Percentiles rank a stretch among this genome's conserved stretches.
These are phyloP conservation scores for Tridacna crocea DNA, from an alignment of 2,888 invertebrate genomes.

Conservation along the genomic window DNA sequence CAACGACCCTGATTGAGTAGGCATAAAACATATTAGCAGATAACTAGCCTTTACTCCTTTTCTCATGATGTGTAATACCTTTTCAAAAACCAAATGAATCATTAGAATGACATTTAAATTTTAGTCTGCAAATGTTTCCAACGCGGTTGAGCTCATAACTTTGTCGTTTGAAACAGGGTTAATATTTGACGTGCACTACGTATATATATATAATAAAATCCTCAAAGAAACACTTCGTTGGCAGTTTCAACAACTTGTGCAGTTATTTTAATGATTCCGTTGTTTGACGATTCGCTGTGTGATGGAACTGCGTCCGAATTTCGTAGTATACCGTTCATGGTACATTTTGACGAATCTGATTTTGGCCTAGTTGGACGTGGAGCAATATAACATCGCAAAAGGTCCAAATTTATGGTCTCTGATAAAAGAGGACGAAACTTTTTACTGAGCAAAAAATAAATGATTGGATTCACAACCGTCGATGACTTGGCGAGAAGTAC, in stretches of 20 bases:
- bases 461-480: constrained; percentile 60
- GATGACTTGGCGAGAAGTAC: constrained; percentile 63
- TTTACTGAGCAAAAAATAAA: constrained; percentile 66
- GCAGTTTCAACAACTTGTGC: constrained; percentile 6
- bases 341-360: constrained; percentile 16
- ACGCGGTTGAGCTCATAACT: too few relatives aligned
- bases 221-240: constrained; percentile 20
- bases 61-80: too few relatives aligned
- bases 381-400: constrained; percentile 5
- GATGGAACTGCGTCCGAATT: constrained; percentile 4
- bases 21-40: too few relatives aligned
- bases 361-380: constrained; percentile 1
- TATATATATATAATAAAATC: background rate
- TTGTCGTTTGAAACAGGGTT: too few relatives aligned
- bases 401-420: constrained; percentile 17
- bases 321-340: constrained; percentile 13
- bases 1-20: too few relatives aligned
- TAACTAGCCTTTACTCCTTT: too few relatives aligned
- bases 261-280: constrained; percentile 6
- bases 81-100: too few relatives aligned
- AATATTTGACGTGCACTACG: too few relatives aligned
- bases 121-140: too few relatives aligned
- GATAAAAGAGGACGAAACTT: constrained; percentile 60
- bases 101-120: too few relatives aligned
- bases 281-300: constrained; percentile 15